phyloP scores from a whole-genome alignment of 2,888 invertebrate species.

The Drosophila putrida region DNA sequence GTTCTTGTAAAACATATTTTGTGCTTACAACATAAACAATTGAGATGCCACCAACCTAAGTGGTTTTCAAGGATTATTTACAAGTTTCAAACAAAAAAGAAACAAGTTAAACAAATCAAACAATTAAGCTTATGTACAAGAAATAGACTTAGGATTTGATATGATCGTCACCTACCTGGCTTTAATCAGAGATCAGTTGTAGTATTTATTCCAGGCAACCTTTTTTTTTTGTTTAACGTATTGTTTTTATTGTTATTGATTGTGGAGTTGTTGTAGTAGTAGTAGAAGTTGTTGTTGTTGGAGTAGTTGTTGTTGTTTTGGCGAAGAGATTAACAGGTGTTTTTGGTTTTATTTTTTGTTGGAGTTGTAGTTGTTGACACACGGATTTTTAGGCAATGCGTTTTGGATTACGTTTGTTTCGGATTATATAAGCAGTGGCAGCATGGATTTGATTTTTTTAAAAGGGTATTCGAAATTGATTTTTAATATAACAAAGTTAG shows the following conservation, averaged over 20 bases:
- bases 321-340: constrained; percentile 85
- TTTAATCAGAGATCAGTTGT: constrained; percentile 85
- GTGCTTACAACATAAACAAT: constrained; percentile 42
- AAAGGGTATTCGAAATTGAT: constrained; percentile 63
- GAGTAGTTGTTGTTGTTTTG: constrained; percentile 62
- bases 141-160: constrained; percentile 28
- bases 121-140: constrained; percentile 1
- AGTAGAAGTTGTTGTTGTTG: constrained; percentile 73
- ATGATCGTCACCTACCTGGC: constrained; percentile 78
- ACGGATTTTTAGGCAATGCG: constrained; percentile 73
- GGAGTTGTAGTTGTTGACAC: constrained; percentile 82
- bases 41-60: constrained; percentile 64
- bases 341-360: constrained; percentile 44
- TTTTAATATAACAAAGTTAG: constrained; percentile 67
- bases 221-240: constrained; percentile 73
- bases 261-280: constrained; percentile 63
- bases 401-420: constrained; percentile 39
- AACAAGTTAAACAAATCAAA: constrained; percentile 6
- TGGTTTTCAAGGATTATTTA: constrained; percentile 33
- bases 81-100: constrained; percentile 13
- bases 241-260: constrained; percentile 53
- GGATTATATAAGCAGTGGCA: constrained; percentile 70
- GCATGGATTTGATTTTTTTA: constrained; percentile 70
- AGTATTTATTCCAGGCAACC: constrained; percentile 86
- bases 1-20: constrained; percentile 32